A percentile compares a stretch with the other conserved stretches of the same genome.
Conservation (phyloP, 2,797 vertebrate genomes). For the Labeo calbasu region DNA sequence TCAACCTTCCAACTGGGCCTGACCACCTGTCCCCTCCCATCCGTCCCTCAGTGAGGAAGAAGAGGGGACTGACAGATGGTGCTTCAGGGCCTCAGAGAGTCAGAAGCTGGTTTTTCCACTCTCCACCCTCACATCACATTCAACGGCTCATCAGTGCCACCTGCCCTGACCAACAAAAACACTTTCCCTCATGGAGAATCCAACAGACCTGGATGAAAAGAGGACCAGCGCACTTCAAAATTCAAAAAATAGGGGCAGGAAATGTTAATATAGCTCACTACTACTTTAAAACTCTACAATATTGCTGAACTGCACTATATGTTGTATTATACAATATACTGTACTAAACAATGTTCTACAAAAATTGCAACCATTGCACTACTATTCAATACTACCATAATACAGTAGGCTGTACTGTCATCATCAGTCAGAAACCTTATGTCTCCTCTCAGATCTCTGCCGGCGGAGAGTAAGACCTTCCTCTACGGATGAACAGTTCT, state of each 20-base stretch:
- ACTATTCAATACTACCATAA: background rate
- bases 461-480: constrained; percentile 23
- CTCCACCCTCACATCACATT: constrained; percentile 63
- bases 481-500: constrained; percentile 18
- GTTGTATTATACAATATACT: background rate
- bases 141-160: constrained; percentile 74
- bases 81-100: constrained; percentile 67
- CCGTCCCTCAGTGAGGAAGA: constrained; percentile 68
- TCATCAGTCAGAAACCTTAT: background rate
- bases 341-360: background rate
- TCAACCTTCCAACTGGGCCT: constrained; percentile 64
- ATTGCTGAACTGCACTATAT: background rate
- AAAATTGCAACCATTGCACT: background rate
- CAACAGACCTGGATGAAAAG: background rate
- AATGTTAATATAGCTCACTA: background rate
- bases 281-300: background rate
- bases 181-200: background rate
- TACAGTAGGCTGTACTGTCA: background rate
- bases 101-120: constrained; percentile 38
- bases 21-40: constrained; percentile 80
- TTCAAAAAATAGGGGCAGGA: background rate
- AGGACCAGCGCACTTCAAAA: background rate
- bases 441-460: constrained; percentile 22
- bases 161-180: constrained; percentile 71
- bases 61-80: constrained; percentile 78